phyloP scores from a whole-genome alignment of 2,797 vertebrate species.

The Manis pentadactyla region DNA sequence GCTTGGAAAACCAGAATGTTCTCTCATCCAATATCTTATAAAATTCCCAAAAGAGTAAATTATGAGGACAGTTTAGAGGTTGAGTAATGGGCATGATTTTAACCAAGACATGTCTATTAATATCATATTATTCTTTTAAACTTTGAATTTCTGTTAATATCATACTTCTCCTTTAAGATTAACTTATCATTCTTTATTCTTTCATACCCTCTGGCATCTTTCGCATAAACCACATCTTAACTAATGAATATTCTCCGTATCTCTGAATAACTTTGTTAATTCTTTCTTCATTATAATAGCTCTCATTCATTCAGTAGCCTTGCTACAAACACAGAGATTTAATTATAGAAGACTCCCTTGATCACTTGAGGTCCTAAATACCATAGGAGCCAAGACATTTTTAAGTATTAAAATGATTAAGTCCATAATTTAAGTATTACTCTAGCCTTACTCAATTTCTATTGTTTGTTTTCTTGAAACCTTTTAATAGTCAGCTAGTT shows the following conservation, averaged over 20 bases:
- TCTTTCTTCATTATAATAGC: not conserved
- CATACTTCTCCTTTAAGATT: not conserved
- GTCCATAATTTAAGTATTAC: not conserved
- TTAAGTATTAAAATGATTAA: not conserved
- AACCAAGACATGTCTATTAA: not conserved
- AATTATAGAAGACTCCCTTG: not conserved
- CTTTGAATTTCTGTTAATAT: not conserved
- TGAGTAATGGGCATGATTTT: not conserved
- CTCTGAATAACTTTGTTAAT: not conserved
- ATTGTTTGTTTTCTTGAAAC: not conserved
- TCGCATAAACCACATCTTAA: not conserved
- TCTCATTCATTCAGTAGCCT: not conserved
- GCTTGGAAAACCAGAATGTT: not conserved
- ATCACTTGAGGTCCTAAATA: not conserved
- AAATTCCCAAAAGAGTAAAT: not conserved
- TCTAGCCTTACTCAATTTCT: not conserved
- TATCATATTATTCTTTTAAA: not conserved
- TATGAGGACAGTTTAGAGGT: not conserved
- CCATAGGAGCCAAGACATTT: not conserved
- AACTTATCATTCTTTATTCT: not conserved
- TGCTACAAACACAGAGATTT: not conserved
- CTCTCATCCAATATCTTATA: not conserved
- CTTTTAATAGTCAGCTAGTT: not conserved
- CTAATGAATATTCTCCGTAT: not conserved
- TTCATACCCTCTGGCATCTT: not conserved